These are phyloP conservation scores for Apoderus coryli DNA, from an alignment of 2,888 invertebrate genomes.

Conservation along the genomic window DNA sequence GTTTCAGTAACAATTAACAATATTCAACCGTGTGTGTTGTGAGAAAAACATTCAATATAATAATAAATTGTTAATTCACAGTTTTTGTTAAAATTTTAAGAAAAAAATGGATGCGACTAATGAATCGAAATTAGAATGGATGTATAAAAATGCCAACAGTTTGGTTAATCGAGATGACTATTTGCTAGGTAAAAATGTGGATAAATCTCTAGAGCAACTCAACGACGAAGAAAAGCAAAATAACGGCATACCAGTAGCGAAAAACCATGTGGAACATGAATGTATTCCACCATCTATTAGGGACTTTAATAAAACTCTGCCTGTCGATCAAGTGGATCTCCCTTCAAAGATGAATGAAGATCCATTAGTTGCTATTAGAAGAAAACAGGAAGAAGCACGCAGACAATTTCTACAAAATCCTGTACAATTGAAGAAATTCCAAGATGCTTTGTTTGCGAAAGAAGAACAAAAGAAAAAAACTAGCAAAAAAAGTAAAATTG, in stretches of 20 bases:
- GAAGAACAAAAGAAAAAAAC: constrained; percentile 38
- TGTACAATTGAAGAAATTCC: constrained; percentile 72
- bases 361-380: constrained; percentile 78
- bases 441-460: constrained; percentile 56
- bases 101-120: constrained; percentile 12
- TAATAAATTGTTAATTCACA: too few relatives aligned
- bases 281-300: constrained; percentile 62
- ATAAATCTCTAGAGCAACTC: constrained; percentile 60
- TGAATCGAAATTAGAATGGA: constrained; percentile 67
- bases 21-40: too few relatives aligned
- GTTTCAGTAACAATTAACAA: too few relatives aligned
- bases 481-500: constrained; percentile 28
- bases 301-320: constrained; percentile 30
- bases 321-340: constrained; percentile 52
- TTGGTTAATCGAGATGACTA: constrained; percentile 74
- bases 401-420: constrained; percentile 82
- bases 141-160: constrained; percentile 62
- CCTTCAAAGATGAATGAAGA: constrained; percentile 85
- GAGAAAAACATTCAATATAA: too few relatives aligned
- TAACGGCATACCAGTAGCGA: constrained; percentile 32
- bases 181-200: constrained; percentile 66
- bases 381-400: constrained; percentile 77
- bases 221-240: constrained; percentile 41
- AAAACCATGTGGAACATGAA: constrained; percentile 58
- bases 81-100: too few relatives aligned